Evolutionary conservation across 2,888 invertebrate species (phyloP).

Genomic region (Apomyelois bistriatella): DNA sequence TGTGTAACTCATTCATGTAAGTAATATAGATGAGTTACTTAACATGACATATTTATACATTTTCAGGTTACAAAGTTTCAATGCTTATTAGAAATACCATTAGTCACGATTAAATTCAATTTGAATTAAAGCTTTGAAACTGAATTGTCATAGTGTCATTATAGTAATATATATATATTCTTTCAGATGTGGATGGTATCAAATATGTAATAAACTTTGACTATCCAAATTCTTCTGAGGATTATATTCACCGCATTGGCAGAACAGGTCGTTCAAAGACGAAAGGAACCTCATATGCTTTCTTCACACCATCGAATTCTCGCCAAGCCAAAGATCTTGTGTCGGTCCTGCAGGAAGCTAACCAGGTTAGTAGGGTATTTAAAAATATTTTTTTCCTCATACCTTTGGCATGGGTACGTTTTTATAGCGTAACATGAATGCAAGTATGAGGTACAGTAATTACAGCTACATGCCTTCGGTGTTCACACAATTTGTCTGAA

Average conservation of each 20-base stretch:
- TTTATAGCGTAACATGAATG: slow-evolving; percentile 86
- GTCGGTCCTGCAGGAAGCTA: slow-evolving; percentile 93
- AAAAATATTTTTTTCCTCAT: slow-evolving; percentile 70
- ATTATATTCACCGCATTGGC: slow-evolving; percentile 97
- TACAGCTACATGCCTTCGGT: slow-evolving; percentile 89
- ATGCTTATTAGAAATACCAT: slow-evolving; percentile 20
- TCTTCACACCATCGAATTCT: slow-evolving; percentile 93
- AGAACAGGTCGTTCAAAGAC: slow-evolving; percentile 93
- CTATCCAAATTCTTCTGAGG: slow-evolving; percentile 96
- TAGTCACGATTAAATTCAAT: slow-evolving; percentile 24
- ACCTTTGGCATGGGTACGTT: slow-evolving; percentile 88
- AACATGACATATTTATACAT: slow-evolving; percentile 25
- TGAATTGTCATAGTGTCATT: slow-evolving; percentile 17
- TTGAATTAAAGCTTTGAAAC: slow-evolving; percentile 29
- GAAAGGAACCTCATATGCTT: slow-evolving; percentile 96
- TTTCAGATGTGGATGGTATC: slow-evolving; percentile 96
- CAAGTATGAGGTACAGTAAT: slow-evolving; percentile 85
- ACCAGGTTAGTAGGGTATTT: slow-evolving; percentile 81
- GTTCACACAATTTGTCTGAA: slow-evolving; percentile 87
- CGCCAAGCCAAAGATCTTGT: slow-evolving; percentile 94
- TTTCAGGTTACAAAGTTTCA: slow-evolving; percentile 18
- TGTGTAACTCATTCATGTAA: slow-evolving; percentile 77
- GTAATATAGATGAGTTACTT: slow-evolving; percentile 71
- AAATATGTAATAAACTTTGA: slow-evolving; percentile 98
- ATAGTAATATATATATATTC: slow-evolving; percentile 16